Evolutionary conservation across 2,888 invertebrate species (phyloP), one percentile per base, ranked within the genome.

Genomic region (Nesidiocoris tenuis): DNA sequence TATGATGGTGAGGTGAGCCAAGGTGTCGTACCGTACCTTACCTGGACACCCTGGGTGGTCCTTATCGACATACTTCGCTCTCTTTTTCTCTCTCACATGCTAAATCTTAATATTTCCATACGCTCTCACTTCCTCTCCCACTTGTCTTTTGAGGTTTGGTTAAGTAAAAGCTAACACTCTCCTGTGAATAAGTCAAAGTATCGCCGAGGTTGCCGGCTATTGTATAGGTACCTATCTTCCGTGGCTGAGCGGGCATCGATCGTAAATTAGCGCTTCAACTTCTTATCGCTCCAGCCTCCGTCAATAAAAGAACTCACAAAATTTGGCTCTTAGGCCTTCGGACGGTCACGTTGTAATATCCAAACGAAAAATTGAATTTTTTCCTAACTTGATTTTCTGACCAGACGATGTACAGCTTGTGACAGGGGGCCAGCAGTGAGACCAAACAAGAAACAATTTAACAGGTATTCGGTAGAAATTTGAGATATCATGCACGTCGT

Each of bases 21-120:
- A 39, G 63, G 19, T 72, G 72, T 61, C 72, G 61, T 72, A 72
- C 72, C 39, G 72, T 72, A 72, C 72, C 72, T 72, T 72, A 72
- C 72, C 72, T 72, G 72, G 61, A 7, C 72, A 56, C 25, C 57
- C n/a, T 72, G 72, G 72, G 72, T 72, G 72, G 72, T 72, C 72
- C 57, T 7, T 39, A 39, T 39, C 39, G 3, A 7, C 39, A 39
- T 39, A 39, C 12, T 39, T 39, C 39, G 39, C 39, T 39, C 39
- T 39, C 39, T 39, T 39, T 7, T 39, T 39, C 39, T 39, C 39
- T 39, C 39, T 7, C 3, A 12, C 5, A 39, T 39, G 12, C 12
- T 39, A 12, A 39, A 39, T 39, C 39, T 12, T 54, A 39, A 39
- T 12, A 39, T 39, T 39, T 39, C 39, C 39, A 39, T 70, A 61